phyloP scores from a whole-genome alignment of 2,113 vertebrate species.

The Nicator chloris region DNA sequence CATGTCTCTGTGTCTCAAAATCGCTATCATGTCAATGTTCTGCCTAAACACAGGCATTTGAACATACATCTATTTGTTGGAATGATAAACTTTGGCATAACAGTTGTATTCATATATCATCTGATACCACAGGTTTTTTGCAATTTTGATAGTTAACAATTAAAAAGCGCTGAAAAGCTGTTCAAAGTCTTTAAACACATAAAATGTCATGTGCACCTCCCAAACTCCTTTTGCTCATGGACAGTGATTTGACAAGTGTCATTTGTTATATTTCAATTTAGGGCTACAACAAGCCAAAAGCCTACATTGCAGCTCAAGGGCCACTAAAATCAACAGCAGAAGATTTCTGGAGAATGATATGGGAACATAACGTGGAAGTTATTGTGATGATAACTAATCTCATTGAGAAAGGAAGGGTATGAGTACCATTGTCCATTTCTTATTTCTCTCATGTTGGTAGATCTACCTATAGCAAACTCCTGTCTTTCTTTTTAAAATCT shows the following conservation, averaged over 20 bases:
- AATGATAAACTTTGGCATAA: not conserved
- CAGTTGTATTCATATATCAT: not conserved
- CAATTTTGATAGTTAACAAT: not conserved
- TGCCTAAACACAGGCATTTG: not conserved
- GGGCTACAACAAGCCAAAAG: slow-evolving; percentile 91
- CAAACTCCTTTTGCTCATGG: not conserved
- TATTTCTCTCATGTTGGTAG: not conserved
- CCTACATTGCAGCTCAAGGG: slow-evolving; percentile 96
- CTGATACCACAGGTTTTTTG: not conserved
- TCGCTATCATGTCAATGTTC: not conserved
- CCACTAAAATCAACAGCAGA: slow-evolving; percentile 89
- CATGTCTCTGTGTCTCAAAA: not conserved
- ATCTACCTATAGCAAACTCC: not conserved
- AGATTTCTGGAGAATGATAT: slow-evolving; percentile 99
- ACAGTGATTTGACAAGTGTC: slow-evolving; percentile 6
- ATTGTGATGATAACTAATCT: slow-evolving; percentile 98
- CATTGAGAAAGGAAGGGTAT: slow-evolving; percentile 93
- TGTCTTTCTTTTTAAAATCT: not conserved
- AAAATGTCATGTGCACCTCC: not conserved
- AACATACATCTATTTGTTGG: not conserved
- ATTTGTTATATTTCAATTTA: slow-evolving; percentile 61
- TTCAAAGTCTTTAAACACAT: not conserved
- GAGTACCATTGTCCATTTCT: slow-evolving; percentile 1
- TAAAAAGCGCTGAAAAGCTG: not conserved
- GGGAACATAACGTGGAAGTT: slow-evolving; percentile 92